Conservation (phyloP, 2,888 invertebrate genomes). For the Papilio elwesi region DNA sequence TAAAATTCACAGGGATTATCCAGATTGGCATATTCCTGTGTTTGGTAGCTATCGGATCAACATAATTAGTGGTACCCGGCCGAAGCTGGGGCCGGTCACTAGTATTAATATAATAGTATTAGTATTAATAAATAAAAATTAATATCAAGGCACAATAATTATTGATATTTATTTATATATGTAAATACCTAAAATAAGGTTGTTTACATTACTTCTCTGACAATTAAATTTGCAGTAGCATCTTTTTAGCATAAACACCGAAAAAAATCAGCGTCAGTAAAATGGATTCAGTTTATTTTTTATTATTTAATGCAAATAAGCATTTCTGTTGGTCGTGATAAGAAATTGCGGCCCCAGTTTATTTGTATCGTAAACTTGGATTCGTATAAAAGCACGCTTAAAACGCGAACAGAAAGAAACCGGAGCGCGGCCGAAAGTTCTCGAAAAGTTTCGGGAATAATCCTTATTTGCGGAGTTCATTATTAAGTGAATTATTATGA, state of each 20-base stretch:
- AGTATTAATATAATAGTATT: too few species aligned
- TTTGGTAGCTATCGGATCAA: too few species aligned
- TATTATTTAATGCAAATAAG: not conserved
- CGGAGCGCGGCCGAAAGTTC: constrained; percentile 38
- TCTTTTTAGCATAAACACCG: not conserved
- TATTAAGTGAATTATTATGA: constrained; percentile 77
- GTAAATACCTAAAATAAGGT: not conserved
- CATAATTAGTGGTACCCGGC: too few species aligned
- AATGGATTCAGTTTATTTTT: constrained; percentile 9
- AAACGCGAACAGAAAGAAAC: constrained; percentile 41
- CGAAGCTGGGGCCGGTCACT: too few species aligned
- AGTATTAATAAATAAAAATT: too few species aligned
- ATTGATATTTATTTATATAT: too few species aligned
- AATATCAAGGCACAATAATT: too few species aligned
- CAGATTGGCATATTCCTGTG: too few species aligned
- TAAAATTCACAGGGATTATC: too few species aligned
- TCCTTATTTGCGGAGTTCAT: constrained; percentile 53
- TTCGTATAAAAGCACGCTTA: constrained; percentile 59
- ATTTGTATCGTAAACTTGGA: constrained; percentile 73
- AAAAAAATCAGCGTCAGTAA: not conserved
- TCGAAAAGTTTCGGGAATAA: constrained; percentile 44
- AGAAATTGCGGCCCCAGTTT: constrained; percentile 71
- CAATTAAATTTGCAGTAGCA: not conserved
- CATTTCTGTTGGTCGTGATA: constrained; percentile 51
- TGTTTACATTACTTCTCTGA: not conserved